Evolutionary conservation across 2,888 invertebrate genomes (phyloP).

Genomic region (Acrobasis repandana): DNA sequence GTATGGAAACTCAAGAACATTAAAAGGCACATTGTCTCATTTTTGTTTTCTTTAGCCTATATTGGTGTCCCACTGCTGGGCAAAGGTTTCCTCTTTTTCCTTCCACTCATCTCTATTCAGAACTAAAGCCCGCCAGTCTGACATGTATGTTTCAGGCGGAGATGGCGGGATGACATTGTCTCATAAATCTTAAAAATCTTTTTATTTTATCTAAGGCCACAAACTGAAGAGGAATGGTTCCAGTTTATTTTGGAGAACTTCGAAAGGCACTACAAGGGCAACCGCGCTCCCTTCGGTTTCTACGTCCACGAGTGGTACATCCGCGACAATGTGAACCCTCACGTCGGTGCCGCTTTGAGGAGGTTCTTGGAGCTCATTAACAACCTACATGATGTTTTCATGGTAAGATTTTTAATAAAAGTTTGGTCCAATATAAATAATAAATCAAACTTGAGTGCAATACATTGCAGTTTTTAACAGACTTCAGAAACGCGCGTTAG

Average conservation of each 20-base stretch:
- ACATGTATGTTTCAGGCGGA: too few species aligned
- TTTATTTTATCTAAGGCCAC: constrained; percentile 43
- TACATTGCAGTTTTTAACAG: too few species aligned
- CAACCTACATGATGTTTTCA: constrained; percentile 79
- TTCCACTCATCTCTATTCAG: too few species aligned
- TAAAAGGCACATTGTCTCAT: too few species aligned
- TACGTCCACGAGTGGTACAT: constrained; percentile 86
- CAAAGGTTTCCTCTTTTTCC: too few species aligned
- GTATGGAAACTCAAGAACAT: too few species aligned
- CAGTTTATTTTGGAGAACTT: constrained; percentile 85
- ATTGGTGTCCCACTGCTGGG: too few species aligned
- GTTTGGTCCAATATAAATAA: not conserved
- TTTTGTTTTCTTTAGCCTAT: too few species aligned
- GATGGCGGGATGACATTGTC: too few species aligned
- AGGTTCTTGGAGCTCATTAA: constrained; percentile 82
- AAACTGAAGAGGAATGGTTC: constrained; percentile 73
- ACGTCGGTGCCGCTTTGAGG: constrained; percentile 72
- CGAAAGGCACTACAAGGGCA: constrained; percentile 83
- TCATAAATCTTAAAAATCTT: not conserved
- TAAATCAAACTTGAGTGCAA: not conserved
- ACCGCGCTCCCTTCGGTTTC: constrained; percentile 86
- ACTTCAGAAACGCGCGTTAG: too few species aligned
- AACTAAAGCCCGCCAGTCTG: too few species aligned
- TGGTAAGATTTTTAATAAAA: constrained; percentile 60
- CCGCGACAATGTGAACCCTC: constrained; percentile 45